Evolutionary conservation across 1,140 invertebrate species (phyloP).

Genomic region (Drosophila chauvacae): DNA sequence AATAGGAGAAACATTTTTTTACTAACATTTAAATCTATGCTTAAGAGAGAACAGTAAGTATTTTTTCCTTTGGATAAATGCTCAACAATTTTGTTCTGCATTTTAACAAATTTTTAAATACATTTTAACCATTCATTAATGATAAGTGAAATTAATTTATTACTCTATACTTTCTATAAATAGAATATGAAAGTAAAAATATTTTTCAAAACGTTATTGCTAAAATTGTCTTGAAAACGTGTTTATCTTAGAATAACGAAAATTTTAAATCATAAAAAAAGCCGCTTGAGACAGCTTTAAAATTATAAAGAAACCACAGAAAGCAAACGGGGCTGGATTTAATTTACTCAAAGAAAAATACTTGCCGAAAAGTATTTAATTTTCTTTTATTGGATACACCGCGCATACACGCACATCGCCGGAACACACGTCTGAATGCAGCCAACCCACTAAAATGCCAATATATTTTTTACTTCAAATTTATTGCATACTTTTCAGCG

Average conservation of each 20-base stretch:
- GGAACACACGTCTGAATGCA: constrained; percentile 13
- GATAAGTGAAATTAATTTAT: not conserved
- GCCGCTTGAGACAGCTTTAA: not conserved
- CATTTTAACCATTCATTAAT: not conserved
- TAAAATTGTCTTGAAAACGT: not conserved
- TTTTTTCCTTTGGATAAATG: not conserved
- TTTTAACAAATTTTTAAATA: too few species aligned
- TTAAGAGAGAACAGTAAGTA: too few species aligned
- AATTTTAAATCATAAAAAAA: not conserved
- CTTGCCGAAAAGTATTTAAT: constrained; percentile 69
- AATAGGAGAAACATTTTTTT: not conserved
- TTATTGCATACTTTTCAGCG: constrained; percentile 72
- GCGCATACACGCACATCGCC: constrained; percentile 12
- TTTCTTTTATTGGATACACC: constrained; percentile 61
- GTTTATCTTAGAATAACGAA: not conserved
- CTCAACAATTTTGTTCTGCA: not conserved
- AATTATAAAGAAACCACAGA: constrained; percentile 1
- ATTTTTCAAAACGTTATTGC: not conserved
- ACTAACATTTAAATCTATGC: not conserved
- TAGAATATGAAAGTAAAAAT: too few species aligned
- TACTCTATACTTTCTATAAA: not conserved
- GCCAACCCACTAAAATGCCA: constrained; percentile 75
- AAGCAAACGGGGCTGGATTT: not conserved
- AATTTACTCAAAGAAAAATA: constrained; percentile 43
- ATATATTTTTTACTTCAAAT: constrained; percentile 74